Base-by-base conservation (phyloP, 2,888 invertebrate species). In the Synergus umbraculus region DNA sequence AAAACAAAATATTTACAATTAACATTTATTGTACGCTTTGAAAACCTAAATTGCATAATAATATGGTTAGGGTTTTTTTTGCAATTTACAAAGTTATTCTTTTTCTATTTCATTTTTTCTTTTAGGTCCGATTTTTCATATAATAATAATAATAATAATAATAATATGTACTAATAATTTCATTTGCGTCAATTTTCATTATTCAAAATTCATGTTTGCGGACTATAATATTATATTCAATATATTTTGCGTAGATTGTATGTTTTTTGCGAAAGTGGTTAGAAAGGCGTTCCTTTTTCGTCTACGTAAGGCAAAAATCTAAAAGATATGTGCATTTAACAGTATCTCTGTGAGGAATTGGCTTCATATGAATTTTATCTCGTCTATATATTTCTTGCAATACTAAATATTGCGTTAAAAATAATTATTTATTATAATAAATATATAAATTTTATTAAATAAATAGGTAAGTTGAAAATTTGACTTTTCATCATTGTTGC, bases 251-350 rank as follows among this genome's bases (percentile, higher is more conserved):
- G 4, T 5, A 60, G 60, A 60, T 60, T 60, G 60, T n/a, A 22
- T 60, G 10, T 60, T 60, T 60, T 60, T 22, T 60, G 60, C 60
- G 22, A 60, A 22, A 60, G 60, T 10, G 22, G 22, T 60, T 60
- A 60, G 60, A 60, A 60, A 60, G 60, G 18, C n/a, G 60, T 22
- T 22, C 60, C 22, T 60, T 60, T 60, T 60, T 60, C 60, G 12
- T 12, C 60, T 60, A 60, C 60, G 54, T 54, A 22, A 60, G 22
- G 60, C n/a, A 60, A 60, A 60, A 60, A 3, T 22, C 60, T 22
- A 10, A 22, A 60, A 60, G 12, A 9, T 22, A 10, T 12, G 22
- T 22, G 60, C 60, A 60, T 22, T 18, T 60, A 18, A 10, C 60
- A 60, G 22, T 60, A 22, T 22, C 18, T 60, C 60, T 22, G 22